Evolutionary conservation across 2,888 invertebrate species (phyloP).

Genomic region (Lasius fuliginosus): DNA sequence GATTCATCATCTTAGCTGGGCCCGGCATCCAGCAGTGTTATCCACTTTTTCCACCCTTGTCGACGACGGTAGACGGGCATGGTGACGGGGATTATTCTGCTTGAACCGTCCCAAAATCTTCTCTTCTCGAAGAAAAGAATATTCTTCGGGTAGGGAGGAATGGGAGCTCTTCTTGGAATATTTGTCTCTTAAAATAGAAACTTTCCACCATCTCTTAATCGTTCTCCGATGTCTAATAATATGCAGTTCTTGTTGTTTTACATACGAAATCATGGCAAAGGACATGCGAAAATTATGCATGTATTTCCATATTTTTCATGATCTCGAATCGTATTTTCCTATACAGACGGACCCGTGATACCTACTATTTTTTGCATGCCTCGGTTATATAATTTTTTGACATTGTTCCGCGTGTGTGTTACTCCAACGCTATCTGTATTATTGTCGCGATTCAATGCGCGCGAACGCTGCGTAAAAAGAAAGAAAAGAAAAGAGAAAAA

Average conservation of each 20-base stretch:
- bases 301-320: slow-evolving; percentile 9
- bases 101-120: slow-evolving; percentile 72
- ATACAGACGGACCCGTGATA: slow-evolving; percentile 7
- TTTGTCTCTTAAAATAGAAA: slow-evolving; percentile 38
- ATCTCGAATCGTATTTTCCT: slow-evolving; percentile 3
- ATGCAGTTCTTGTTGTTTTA: background rate
- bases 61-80: slow-evolving; percentile 74
- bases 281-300: background rate
- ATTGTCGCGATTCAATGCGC: slow-evolving; percentile 24
- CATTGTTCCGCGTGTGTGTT: too few species aligned
- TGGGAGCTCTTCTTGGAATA: background rate
- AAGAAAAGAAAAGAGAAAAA: background rate
- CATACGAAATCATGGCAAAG: background rate
- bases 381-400: too few species aligned
- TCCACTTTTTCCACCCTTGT: slow-evolving; percentile 82
- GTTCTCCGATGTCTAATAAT: slow-evolving; percentile 25
- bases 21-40: slow-evolving; percentile 79
- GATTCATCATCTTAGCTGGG: slow-evolving; percentile 85
- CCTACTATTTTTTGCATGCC: slow-evolving; percentile 7
- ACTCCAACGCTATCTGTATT: too few species aligned
- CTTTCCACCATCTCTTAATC: background rate
- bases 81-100: slow-evolving; percentile 78
- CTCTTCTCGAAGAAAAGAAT: slow-evolving; percentile 67
- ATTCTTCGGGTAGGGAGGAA: slow-evolving; percentile 55
- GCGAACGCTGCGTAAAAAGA: background rate